phyloP scores from a whole-genome alignment of 2,113 vertebrate genomes.

The Gambusia affinis region DNA sequence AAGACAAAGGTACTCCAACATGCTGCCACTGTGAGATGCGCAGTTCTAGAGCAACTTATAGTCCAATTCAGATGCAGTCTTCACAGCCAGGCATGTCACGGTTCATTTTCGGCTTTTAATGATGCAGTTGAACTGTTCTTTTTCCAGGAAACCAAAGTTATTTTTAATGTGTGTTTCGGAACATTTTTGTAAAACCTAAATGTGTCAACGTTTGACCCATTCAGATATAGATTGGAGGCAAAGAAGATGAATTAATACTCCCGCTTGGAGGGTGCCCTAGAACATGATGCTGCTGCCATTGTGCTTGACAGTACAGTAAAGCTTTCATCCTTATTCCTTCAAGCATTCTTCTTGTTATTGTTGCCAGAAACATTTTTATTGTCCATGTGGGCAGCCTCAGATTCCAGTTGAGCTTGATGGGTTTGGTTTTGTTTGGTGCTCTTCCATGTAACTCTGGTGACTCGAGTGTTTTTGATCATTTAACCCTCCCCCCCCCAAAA shows the following conservation, averaged over 20 bases:
- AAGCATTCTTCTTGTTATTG: background rate
- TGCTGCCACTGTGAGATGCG: no score
- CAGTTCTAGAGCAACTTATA: background rate
- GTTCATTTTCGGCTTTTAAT: background rate
- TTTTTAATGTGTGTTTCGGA: background rate
- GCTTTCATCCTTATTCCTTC: background rate
- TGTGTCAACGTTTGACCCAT: background rate
- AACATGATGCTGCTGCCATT: background rate
- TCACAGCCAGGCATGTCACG: background rate
- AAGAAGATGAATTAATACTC: no score
- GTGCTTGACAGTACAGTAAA: background rate
- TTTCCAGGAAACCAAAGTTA: background rate
- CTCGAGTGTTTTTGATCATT: no score
- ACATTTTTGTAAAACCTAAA: background rate
- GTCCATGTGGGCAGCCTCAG: background rate
- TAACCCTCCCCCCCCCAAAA: no score
- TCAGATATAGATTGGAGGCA: no score
- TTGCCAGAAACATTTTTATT: background rate
- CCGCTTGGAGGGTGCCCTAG: background rate
- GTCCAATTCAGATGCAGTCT: background rate
- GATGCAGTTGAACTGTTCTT: background rate
- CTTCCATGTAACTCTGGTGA: background rate
- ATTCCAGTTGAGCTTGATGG: background rate
- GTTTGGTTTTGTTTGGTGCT: background rate
- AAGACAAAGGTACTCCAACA: no score